Evolutionary conservation across 1,140 invertebrate genomes (phyloP), one percentile per base, ranked within the genome.

Genomic region (Camponotus pennsylvanicus): DNA sequence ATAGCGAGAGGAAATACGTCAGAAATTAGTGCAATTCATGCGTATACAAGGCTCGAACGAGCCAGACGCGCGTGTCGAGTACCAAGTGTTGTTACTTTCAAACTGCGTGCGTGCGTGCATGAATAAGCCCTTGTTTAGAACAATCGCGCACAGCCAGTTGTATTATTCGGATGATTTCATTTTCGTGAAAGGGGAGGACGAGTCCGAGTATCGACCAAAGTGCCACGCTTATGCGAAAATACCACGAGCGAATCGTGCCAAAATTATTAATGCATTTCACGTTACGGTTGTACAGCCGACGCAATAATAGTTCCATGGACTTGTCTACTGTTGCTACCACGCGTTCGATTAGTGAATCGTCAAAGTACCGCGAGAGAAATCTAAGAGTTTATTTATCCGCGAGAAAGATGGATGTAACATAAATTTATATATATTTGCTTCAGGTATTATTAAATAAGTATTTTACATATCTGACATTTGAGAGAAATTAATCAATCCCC

Each of bases 361-460:
- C 2, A 27, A 49, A 15, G 9, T 49, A 27, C 8, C 37, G 27
- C 21, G n/a, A 85, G 15, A 79, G 4, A 59, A 42, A 69, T 71
- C 52, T 45, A 79, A 40, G 18, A 45, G 63, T 84, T 67, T 89
- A 84, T 90, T 86, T 86, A 86, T 75, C 57, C 77, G 27, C 37
- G 42, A 86, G 45, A 66, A n/a, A 32, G 49, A 67, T 71, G 42
- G 63, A 89, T 92, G 92, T 92, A 92, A 88, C 86, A 92, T 88
- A 91, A 69, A 85, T 88, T 90, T 91, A 87, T 67, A 63, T 57
- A 59, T 45, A 73, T 66, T 89, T 89, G 85, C 79, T 87, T 91
- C 75, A 91, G 69, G 86, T 91, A 92, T 90, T 75, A 92, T 89
- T 92, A 92, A 92, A 93, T 57, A 78, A 92, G 86, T 92, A 92